phyloP scores from a whole-genome alignment of 2,888 invertebrate species.

The Spodoptera picta region DNA sequence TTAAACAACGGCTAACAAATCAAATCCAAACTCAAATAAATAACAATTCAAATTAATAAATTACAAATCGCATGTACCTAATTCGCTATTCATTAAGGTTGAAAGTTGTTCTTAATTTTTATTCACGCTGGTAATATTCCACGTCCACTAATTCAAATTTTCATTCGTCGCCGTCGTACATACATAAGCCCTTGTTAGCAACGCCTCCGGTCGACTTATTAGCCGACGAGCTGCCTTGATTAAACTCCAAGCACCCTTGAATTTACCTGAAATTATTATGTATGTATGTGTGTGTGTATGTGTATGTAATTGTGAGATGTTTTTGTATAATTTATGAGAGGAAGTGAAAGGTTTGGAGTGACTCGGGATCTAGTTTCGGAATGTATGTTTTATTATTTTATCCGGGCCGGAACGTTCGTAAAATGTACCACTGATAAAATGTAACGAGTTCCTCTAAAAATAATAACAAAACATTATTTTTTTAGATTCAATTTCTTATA shows the following conservation, averaged over 20 bases:
- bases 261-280: slow-evolving; percentile 43
- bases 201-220: slow-evolving; percentile 55
- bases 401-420: too few species aligned
- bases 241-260: slow-evolving; percentile 54
- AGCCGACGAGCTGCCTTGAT: slow-evolving; percentile 58
- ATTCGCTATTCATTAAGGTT: too few species aligned
- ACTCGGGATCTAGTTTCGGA: slow-evolving; percentile 23
- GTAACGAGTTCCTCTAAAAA: too few species aligned
- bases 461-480: too few species aligned
- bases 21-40: too few species aligned
- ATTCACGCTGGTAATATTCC: slow-evolving; percentile 6
- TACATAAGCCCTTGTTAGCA: slow-evolving; percentile 45
- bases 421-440: too few species aligned
- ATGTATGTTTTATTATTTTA: slow-evolving; percentile 1
- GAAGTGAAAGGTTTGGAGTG: slow-evolving; percentile 27
- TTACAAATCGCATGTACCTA: too few species aligned
- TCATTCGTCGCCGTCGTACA: slow-evolving; percentile 29
- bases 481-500: too few species aligned
- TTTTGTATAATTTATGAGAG: slow-evolving; percentile 40
- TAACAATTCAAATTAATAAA: too few species aligned
- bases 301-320: slow-evolving; percentile 20
- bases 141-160: slow-evolving; percentile 40
- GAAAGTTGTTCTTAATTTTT: slow-evolving; percentile 15
- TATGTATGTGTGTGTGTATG: neutral
- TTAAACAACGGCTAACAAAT: too few species aligned